These are phyloP conservation scores for Tauraco hartlaubi DNA, from an alignment of 2,797 vertebrate genomes.

Conservation along the genomic window DNA sequence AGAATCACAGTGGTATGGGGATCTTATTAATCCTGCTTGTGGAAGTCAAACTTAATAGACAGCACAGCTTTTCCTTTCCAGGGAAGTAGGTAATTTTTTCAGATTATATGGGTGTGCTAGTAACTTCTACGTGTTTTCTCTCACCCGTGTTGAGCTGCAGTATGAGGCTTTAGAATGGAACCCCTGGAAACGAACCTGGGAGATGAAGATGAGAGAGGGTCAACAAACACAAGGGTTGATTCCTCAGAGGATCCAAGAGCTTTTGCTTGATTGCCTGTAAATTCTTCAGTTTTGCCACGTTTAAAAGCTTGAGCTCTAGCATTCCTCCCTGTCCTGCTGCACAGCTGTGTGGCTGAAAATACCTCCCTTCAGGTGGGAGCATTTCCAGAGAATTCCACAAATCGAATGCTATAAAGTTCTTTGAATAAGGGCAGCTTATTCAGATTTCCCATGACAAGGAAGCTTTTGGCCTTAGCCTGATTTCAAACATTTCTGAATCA, in stretches of 20 bases:
- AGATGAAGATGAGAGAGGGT: background rate
- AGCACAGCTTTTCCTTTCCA: background rate
- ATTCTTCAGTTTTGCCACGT: background rate
- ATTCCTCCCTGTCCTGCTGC: background rate
- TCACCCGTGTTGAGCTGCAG: background rate
- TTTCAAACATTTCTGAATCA: slow-evolving; percentile 8
- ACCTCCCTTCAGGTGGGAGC: background rate
- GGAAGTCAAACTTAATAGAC: background rate
- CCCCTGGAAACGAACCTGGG: background rate
- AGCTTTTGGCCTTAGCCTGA: background rate
- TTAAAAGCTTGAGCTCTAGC: background rate
- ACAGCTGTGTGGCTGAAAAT: background rate
- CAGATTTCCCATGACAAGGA: background rate
- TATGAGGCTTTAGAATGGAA: background rate
- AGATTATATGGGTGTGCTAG: too few relatives aligned
- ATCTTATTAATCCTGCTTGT: background rate
- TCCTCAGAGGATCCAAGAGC: background rate
- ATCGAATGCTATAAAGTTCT: background rate
- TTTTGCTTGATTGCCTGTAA: background rate
- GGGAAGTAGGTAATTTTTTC: background rate
- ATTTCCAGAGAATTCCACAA: background rate
- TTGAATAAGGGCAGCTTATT: background rate
- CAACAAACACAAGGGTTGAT: background rate
- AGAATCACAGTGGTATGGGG: too few relatives aligned
- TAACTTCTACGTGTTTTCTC: background rate